phyloP scores from a whole-genome alignment of 1,140 invertebrate species.

The Dufourea novaeangliae region DNA sequence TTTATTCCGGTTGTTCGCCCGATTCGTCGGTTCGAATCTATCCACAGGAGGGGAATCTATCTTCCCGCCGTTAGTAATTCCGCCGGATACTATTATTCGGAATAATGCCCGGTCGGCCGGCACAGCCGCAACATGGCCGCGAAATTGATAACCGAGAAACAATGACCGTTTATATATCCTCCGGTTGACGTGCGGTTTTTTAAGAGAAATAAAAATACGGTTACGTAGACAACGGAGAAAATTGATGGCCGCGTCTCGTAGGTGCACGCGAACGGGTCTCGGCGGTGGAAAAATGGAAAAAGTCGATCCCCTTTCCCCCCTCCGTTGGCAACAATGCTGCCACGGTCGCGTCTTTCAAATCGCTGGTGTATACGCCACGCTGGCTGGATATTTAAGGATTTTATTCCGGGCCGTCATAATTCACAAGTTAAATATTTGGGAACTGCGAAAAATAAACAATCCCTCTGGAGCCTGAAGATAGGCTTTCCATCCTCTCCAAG shows the following conservation, averaged over 20 bases:
- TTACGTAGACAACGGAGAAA: neutral
- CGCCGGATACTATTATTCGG: neutral
- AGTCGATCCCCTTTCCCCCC: slow-evolving; percentile 2
- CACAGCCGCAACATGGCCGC: neutral
- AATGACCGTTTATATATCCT: slow-evolving; percentile 1
- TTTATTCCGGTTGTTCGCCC: no score
- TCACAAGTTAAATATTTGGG: neutral
- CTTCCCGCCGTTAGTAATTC: no score
- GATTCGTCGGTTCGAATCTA: no score
- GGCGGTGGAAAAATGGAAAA: neutral
- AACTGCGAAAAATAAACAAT: neutral
- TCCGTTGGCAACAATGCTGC: neutral
- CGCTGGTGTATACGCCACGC: neutral
- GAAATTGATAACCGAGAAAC: neutral
- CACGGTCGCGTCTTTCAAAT: neutral
- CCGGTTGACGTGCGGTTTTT: neutral
- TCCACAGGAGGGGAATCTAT: no score
- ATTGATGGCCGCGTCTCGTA: slow-evolving; percentile 1
- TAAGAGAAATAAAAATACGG: slow-evolving; percentile 1
- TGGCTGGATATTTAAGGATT: neutral
- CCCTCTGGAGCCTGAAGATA: no score
- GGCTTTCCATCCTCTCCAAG: no score
- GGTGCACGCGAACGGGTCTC: neutral
- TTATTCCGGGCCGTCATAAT: neutral
- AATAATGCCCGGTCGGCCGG: neutral